A percentile compares a stretch with the other conserved stretches of the same genome.
phyloP scores from a whole-genome alignment of 1,140 invertebrate species.

The Drosophila mauritiana region DNA sequence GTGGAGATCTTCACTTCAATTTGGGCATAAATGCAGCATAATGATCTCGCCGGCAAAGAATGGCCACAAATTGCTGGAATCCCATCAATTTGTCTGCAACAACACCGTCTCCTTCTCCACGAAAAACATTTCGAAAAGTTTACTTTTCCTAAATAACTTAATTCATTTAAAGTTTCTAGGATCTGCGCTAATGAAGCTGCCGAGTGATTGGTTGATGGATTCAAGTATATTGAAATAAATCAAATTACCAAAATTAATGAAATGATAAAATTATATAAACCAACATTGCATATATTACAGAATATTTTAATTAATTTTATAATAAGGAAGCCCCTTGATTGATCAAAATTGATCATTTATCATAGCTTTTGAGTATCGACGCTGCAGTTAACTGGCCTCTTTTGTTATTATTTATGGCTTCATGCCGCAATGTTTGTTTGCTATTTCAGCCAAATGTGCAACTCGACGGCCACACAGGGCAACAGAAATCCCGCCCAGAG shows the following conservation, averaged over 20 bases:
- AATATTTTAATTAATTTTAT: background rate
- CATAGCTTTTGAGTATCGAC: conserved; percentile 14
- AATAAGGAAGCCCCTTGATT: background rate
- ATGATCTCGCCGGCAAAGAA: conserved; percentile 41
- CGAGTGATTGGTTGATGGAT: conserved; percentile 27
- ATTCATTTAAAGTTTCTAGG: conserved; percentile 26
- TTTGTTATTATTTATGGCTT: conserved; percentile 54
- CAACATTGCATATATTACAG: too few relatives aligned
- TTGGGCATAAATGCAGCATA: conserved; percentile 53
- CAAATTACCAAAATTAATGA: background rate
- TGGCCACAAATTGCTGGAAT: conserved; percentile 48
- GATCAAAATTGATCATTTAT: conserved; percentile 20
- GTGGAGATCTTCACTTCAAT: conserved; percentile 46
- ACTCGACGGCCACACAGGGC: conserved; percentile 33
- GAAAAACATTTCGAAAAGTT: conserved; percentile 12
- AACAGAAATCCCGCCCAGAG: conserved; percentile 9
- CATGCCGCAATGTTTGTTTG: conserved; percentile 36
- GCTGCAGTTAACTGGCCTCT: conserved; percentile 36
- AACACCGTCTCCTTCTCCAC: conserved; percentile 7
- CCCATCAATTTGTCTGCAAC: conserved; percentile 49
- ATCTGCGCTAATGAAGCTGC: conserved; percentile 34
- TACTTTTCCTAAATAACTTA: conserved; percentile 42
- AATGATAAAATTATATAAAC: background rate
- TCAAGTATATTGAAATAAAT: conserved; percentile 2
- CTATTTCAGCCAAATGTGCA: conserved; percentile 45